Percentiles rank a stretch among this genome's conserved stretches.
Evolutionary conservation across 2,113 vertebrate genomes (phyloP).

Genomic region (Bungarus multicinctus): DNA sequence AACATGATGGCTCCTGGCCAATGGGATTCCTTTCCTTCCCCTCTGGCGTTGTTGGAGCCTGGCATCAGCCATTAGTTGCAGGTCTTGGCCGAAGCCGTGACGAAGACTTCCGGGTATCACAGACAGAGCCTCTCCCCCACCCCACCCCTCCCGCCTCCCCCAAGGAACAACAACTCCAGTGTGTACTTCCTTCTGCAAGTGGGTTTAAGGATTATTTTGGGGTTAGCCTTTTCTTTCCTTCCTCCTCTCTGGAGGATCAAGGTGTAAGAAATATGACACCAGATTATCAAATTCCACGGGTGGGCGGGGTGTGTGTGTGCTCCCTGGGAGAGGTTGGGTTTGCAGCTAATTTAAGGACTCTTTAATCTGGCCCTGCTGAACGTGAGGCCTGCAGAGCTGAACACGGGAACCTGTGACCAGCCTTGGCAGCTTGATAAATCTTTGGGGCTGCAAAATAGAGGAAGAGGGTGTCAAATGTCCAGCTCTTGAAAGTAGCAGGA

Average conservation of each 20-base stretch:
- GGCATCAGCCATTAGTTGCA: background rate
- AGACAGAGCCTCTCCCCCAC: background rate
- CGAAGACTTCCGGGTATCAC: background rate
- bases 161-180: background rate
- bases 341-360: background rate
- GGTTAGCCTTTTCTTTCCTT: background rate
- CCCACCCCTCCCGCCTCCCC: too few relatives aligned
- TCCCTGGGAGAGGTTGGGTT: background rate
- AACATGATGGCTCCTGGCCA: conserved; percentile 25
- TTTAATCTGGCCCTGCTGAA: background rate
- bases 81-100: background rate
- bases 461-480: background rate
- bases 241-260: background rate
- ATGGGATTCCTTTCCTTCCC: conserved; percentile 15
- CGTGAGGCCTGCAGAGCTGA: background rate
- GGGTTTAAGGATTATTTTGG: background rate
- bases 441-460: background rate
- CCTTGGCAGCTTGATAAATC: background rate
- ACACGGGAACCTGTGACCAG: background rate
- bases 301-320: too few relatives aligned
- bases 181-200: too few relatives aligned
- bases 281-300: background rate
- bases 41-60: background rate
- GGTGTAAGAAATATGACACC: background rate
- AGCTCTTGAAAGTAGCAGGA: background rate